phyloP scores from a whole-genome alignment of 2,888 invertebrate genomes.

The Phalera bucephala region DNA sequence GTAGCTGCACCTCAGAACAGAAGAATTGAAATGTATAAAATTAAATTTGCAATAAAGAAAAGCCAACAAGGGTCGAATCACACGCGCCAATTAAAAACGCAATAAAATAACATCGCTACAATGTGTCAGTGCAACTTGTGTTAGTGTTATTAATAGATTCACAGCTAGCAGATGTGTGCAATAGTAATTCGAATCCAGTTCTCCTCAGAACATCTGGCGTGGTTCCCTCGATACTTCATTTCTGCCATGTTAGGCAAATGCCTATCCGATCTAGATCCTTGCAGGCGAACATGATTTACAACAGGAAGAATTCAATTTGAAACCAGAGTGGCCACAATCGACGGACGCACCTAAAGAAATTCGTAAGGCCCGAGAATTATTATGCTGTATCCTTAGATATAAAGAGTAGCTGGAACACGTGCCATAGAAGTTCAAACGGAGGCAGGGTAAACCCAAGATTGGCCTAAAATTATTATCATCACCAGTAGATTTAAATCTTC shows the following conservation, averaged over 20 bases:
- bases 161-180: conserved; percentile 27
- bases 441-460: too few species aligned
- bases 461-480: too few species aligned
- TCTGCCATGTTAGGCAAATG: conserved; percentile 29
- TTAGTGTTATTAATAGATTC: conserved; percentile 7
- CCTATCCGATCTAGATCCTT: conserved; percentile 25
- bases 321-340: conserved; percentile 56
- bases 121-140: conserved; percentile 1
- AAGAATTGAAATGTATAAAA: too few species aligned
- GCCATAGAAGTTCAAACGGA: too few species aligned
- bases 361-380: conserved; percentile 49
- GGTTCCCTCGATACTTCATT: conserved; percentile 35
- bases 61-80: background rate
- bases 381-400: conserved; percentile 22
- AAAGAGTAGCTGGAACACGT: too few species aligned
- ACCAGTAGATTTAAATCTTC: too few species aligned
- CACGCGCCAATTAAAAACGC: background rate
- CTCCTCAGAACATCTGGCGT: conserved; percentile 41
- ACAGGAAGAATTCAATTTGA: conserved; percentile 63
- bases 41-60: background rate
- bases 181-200: conserved; percentile 31
- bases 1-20: too few species aligned
- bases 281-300: conserved; percentile 32
- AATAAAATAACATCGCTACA: conserved; percentile 2
- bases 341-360: conserved; percentile 71